Evolutionary conservation across 2,113 vertebrate species (phyloP).

Genomic region (Agelaius phoeniceus): DNA sequence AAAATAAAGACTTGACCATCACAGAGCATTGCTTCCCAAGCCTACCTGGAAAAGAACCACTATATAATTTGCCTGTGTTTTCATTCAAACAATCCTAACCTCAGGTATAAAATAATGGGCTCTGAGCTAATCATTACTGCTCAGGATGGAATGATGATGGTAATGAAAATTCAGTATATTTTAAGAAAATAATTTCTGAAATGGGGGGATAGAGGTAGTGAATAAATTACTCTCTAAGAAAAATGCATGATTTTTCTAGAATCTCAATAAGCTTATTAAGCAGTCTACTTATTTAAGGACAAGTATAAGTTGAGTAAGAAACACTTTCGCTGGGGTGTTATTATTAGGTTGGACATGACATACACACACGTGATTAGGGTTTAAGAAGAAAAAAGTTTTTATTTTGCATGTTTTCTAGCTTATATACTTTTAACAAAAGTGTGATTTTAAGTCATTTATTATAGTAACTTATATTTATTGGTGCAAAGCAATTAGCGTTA

Average conservation of each 20-base stretch:
- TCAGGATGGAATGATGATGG: not conserved
- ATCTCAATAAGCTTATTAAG: not conserved
- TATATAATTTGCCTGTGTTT: not conserved
- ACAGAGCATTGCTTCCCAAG: not conserved
- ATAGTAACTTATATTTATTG: too few relatives aligned
- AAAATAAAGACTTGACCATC: not conserved
- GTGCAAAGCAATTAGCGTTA: too few relatives aligned
- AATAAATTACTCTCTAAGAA: not conserved
- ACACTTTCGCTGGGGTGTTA: not conserved
- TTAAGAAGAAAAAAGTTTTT: too few relatives aligned
- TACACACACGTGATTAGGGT: too few relatives aligned
- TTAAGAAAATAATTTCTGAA: not conserved
- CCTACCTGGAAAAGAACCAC: not conserved
- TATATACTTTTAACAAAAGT: too few relatives aligned
- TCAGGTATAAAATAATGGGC: fast-evolving
- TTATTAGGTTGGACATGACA: too few relatives aligned
- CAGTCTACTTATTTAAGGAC: not conserved
- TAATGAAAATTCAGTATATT: not conserved
- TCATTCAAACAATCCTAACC: not conserved
- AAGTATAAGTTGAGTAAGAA: not conserved
- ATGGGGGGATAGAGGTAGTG: not conserved
- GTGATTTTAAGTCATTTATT: too few relatives aligned
- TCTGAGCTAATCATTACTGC: not conserved
- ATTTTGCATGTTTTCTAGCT: too few relatives aligned
- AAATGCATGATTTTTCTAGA: not conserved